A percentile compares a stretch with the other conserved stretches of the same genome.
Conservation (phyloP, 2,113 vertebrate species). For the Morphnarchus princeps region DNA sequence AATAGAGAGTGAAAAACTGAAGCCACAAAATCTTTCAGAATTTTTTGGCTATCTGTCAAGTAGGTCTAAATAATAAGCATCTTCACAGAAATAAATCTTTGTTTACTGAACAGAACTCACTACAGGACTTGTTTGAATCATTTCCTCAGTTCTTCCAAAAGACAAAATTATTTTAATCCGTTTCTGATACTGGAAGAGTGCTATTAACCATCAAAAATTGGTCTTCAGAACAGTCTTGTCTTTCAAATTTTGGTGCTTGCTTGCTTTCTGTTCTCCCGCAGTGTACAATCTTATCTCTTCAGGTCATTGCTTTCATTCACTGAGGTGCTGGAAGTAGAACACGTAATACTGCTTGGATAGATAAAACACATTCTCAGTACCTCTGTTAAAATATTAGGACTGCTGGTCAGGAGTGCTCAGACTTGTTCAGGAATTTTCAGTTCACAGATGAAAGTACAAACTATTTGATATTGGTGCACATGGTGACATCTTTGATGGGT, state of each 20-base stretch:
- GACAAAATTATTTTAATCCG: background rate
- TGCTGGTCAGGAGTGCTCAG: background rate
- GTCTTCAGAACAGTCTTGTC: background rate
- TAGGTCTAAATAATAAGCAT: background rate
- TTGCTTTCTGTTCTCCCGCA: background rate
- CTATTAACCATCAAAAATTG: background rate
- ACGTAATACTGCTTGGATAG: background rate
- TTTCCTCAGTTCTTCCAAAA: background rate
- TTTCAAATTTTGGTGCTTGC: background rate
- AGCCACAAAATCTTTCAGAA: background rate
- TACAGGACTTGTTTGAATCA: background rate
- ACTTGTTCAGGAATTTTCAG: slow-evolving; percentile 7
- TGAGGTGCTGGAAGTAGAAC: background rate
- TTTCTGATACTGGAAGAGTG: background rate
- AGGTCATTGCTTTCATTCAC: background rate
- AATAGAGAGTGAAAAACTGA: background rate
- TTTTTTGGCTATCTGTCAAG: background rate
- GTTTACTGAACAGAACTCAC: background rate
- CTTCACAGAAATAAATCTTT: background rate
- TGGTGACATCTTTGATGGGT: slow-evolving; percentile 16
- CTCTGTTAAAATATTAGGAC: slow-evolving; percentile 27
- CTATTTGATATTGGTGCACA: background rate
- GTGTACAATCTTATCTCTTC: background rate
- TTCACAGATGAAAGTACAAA: slow-evolving; percentile 40
- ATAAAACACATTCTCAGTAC: slow-evolving; percentile 9